Conservation (phyloP, 2,797 vertebrate species). For the Typhlichthys eigenmanni region DNA sequence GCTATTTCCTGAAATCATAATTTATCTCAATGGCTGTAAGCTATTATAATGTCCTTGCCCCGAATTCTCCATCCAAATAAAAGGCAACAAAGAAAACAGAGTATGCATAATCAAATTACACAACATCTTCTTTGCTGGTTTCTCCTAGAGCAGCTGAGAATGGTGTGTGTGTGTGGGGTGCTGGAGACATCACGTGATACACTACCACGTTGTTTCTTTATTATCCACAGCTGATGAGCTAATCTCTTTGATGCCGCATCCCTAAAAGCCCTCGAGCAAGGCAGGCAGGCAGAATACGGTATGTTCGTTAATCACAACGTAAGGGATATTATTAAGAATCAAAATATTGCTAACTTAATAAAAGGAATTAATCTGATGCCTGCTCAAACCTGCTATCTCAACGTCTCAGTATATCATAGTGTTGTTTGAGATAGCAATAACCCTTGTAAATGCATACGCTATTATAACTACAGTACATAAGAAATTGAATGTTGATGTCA, state of each 20-base stretch:
- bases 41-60: slow-evolving; percentile 33
- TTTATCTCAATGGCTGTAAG: slow-evolving; percentile 29
- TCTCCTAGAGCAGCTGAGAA: slow-evolving; percentile 39
- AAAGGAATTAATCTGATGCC: slow-evolving; percentile 33
- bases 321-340: slow-evolving; percentile 43
- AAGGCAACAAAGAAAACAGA: slow-evolving; percentile 21
- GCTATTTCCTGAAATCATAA: slow-evolving; percentile 29
- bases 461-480: slow-evolving; percentile 18
- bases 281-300: slow-evolving; percentile 42
- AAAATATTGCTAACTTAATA: slow-evolving; percentile 35
- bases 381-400: slow-evolving; percentile 2
- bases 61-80: slow-evolving; percentile 42
- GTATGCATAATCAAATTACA: slow-evolving; percentile 56
- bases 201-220: slow-evolving; percentile 66
- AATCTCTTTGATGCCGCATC: slow-evolving; percentile 74
- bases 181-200: slow-evolving; percentile 12
- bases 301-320: slow-evolving; percentile 53
- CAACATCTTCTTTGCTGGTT: slow-evolving; percentile 50
- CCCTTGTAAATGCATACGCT: slow-evolving; percentile 13
- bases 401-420: no score
- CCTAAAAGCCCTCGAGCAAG: slow-evolving; percentile 52
- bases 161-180: not conserved
- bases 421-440: slow-evolving; percentile 1
- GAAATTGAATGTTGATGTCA: slow-evolving; percentile 15
- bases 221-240: slow-evolving; percentile 69